Conservation (phyloP, 1,140 invertebrate genomes). For the Meloidogyne chitwoodi region DNA sequence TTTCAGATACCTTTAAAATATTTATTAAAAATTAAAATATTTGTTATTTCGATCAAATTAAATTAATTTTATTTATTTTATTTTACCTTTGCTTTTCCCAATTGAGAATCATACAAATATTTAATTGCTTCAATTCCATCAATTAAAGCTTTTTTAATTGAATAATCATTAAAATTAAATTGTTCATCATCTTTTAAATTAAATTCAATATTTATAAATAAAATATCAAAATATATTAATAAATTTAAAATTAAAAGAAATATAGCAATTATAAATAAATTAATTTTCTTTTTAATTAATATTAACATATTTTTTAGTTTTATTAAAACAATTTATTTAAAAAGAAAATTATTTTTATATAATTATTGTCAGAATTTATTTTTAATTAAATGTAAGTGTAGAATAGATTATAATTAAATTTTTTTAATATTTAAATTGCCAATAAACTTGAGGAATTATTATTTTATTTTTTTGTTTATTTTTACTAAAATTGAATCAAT, state of each 20-base stretch:
- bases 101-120: constrained; percentile 3
- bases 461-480: too few relatives aligned
- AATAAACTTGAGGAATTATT: too few relatives aligned
- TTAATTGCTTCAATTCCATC: constrained; percentile 11
- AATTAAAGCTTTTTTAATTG: constrained; percentile 4
- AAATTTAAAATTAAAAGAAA: not conserved
- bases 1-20: not conserved
- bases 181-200: not conserved
- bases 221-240: not conserved
- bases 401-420: too few relatives aligned
- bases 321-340: too few relatives aligned
- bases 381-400: too few relatives aligned
- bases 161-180: not conserved
- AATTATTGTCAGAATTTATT: too few relatives aligned
- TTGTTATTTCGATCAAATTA: too few relatives aligned
- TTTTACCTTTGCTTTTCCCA: constrained; percentile 8
- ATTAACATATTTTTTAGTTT: not conserved
- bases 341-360: too few relatives aligned
- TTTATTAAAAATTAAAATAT: too few relatives aligned
- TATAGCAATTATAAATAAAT: not conserved
- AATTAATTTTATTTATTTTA: not conserved
- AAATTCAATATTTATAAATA: not conserved
- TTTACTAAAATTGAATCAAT: too few relatives aligned
- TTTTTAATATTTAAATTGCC: too few relatives aligned
- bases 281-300: not conserved